Evolutionary conservation across 1,140 invertebrate genomes (phyloP).

Genomic region (Diachasma alloeum): DNA sequence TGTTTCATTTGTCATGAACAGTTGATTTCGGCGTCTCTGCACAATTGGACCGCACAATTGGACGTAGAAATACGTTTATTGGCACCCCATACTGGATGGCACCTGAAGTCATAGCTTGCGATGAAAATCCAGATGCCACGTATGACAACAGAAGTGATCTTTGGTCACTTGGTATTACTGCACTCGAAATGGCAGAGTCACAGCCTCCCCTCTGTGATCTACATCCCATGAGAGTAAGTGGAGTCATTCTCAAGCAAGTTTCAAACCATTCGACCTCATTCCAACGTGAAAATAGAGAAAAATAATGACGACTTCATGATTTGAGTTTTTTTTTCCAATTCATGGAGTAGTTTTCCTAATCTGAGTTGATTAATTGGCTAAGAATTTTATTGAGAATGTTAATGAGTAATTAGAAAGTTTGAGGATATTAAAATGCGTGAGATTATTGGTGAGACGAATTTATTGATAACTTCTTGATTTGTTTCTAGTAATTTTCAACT

Average conservation of each 20-base stretch:
- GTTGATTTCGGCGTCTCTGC: constrained; percentile 99
- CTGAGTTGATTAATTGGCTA: background rate
- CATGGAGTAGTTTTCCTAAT: background rate
- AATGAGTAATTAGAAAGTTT: background rate
- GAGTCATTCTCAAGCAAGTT: background rate
- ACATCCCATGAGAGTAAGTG: constrained; percentile 93
- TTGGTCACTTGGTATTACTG: constrained; percentile 98
- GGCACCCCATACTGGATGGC: constrained; percentile 99
- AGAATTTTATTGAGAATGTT: background rate
- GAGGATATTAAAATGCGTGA: too few relatives aligned
- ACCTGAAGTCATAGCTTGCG: constrained; percentile 98
- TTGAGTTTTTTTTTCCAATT: background rate
- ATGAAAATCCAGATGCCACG: constrained; percentile 99
- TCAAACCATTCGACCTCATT: background rate
- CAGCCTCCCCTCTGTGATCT: constrained; percentile 98
- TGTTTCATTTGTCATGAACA: constrained; percentile 56
- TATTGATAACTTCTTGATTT: background rate
- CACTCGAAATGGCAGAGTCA: constrained; percentile 99
- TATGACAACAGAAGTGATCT: constrained; percentile 99
- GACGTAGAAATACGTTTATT: constrained; percentile 98
- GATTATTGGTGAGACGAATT: background rate
- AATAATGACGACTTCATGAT: background rate
- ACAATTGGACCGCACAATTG: constrained; percentile 98
- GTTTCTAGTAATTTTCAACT: too few relatives aligned
- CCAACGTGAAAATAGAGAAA: background rate